Evolutionary conservation across 2,113 vertebrate genomes (phyloP).

Genomic region (Cavia porcellus): DNA sequence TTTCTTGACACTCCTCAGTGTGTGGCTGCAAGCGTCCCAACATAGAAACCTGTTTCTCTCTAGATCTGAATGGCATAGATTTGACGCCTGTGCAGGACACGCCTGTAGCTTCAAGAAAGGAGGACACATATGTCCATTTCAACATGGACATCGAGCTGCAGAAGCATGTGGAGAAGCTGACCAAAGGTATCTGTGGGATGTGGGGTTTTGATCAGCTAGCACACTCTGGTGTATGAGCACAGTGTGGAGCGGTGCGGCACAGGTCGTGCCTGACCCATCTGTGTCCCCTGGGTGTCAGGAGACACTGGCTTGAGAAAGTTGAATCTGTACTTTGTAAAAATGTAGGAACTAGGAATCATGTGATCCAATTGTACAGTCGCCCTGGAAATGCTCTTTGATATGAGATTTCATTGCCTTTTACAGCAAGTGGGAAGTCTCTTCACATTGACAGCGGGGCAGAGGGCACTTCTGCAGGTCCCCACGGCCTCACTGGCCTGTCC

Average conservation of each 20-base stretch:
- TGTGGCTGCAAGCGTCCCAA: background rate
- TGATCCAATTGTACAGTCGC: background rate
- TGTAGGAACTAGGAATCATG: background rate
- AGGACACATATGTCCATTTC: slow-evolving; percentile 98
- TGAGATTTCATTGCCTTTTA: background rate
- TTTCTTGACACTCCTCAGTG: background rate
- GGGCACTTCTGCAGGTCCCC: background rate
- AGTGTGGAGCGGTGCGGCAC: fast-evolving
- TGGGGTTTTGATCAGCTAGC: background rate
- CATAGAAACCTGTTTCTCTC: slow-evolving; percentile 58
- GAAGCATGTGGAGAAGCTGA: slow-evolving; percentile 97
- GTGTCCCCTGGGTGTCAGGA: background rate
- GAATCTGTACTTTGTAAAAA: background rate
- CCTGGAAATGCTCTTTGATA: background rate
- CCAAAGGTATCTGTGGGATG: slow-evolving; percentile 92
- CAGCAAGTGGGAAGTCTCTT: background rate
- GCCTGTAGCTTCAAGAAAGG: slow-evolving; percentile 95
- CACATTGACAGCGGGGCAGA: background rate
- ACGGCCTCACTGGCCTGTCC: background rate
- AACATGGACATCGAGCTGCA: slow-evolving; percentile 97
- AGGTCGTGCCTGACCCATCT: background rate
- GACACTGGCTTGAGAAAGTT: background rate
- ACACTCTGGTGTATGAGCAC: too few species aligned
- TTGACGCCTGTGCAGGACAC: slow-evolving; percentile 97
- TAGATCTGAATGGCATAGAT: slow-evolving; percentile 97